Percentiles rank a stretch among this genome's conserved stretches.
These are phyloP conservation scores for Cynaeus angustus DNA, from an alignment of 2,888 invertebrate species.

Conservation along the genomic window DNA sequence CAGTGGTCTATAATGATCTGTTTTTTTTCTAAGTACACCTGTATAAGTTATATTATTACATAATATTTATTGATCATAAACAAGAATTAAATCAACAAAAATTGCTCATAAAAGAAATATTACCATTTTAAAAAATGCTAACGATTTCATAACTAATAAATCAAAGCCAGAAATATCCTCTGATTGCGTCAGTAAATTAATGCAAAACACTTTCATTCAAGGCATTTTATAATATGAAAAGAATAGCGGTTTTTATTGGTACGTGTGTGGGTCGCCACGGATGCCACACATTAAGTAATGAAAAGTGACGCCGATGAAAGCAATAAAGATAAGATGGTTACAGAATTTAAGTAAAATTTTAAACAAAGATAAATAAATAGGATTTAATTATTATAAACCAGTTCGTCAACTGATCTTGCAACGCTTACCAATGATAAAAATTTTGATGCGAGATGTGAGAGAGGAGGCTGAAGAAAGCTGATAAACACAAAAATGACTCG, in stretches of 20 bases:
- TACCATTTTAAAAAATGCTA: conserved; percentile 27
- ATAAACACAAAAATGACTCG: neutral
- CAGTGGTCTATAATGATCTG: too few species aligned
- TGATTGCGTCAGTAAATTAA: conserved; percentile 33
- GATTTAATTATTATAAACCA: too few species aligned
- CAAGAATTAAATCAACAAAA: conserved; percentile 14
- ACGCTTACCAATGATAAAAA: neutral
- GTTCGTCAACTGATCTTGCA: too few species aligned
- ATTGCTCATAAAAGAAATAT: conserved; percentile 14
- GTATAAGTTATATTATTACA: too few species aligned
- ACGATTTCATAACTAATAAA: conserved; percentile 24
- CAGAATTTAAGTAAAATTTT: too few species aligned
- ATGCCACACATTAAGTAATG: neutral
- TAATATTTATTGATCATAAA: conserved; percentile 31
- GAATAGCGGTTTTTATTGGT: conserved; percentile 22
- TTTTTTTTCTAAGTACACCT: too few species aligned
- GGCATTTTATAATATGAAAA: conserved; percentile 26
- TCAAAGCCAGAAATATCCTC: conserved; percentile 9
- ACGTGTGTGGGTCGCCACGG: neutral
- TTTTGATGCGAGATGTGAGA: neutral
- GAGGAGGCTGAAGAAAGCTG: neutral
- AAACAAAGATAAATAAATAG: too few species aligned
- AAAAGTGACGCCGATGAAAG: neutral
- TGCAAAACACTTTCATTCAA: conserved; percentile 39
- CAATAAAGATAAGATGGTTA: neutral